These are phyloP conservation scores for Capreolus pygargus DNA, from an alignment of 2,113 vertebrate species.

Conservation along the genomic window DNA sequence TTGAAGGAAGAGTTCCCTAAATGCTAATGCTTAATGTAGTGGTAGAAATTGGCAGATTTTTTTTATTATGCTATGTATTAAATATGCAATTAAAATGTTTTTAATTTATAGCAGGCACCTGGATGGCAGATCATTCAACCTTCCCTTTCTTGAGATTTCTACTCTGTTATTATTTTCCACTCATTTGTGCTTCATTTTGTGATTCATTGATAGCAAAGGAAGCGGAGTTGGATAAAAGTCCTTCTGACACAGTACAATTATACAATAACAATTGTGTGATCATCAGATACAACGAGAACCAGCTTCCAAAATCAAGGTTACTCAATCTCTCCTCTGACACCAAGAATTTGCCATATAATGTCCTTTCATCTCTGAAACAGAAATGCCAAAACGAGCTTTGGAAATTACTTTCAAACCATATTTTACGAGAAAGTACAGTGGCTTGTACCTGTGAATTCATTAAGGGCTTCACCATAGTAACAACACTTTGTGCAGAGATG, in stretches of 20 bases:
- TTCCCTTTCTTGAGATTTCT: not conserved
- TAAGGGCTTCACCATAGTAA: rapidly evolving
- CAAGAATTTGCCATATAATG: not conserved
- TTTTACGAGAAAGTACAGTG: not conserved
- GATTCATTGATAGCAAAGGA: not conserved
- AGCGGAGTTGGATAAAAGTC: not conserved
- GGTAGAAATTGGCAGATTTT: not conserved
- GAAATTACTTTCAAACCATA: not conserved
- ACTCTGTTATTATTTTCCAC: not conserved
- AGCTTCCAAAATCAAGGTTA: not conserved
- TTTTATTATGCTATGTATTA: not conserved
- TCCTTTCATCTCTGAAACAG: not conserved
- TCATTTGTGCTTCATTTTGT: not conserved
- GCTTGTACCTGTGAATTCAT: not conserved
- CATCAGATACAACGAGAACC: not conserved
- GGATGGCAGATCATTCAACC: not conserved
- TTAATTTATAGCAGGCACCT: conserved; percentile 40
- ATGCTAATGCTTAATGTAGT: not conserved
- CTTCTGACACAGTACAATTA: not conserved
- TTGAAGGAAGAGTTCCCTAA: not conserved
- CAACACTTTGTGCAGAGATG: not conserved
- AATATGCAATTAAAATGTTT: not conserved
- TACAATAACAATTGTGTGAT: not conserved
- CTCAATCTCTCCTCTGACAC: not conserved
- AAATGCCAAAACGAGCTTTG: not conserved